Percentiles rank a stretch among this genome's conserved stretches.
phyloP scores from a whole-genome alignment of 1,140 invertebrate species.

The Drosophila takahashii region DNA sequence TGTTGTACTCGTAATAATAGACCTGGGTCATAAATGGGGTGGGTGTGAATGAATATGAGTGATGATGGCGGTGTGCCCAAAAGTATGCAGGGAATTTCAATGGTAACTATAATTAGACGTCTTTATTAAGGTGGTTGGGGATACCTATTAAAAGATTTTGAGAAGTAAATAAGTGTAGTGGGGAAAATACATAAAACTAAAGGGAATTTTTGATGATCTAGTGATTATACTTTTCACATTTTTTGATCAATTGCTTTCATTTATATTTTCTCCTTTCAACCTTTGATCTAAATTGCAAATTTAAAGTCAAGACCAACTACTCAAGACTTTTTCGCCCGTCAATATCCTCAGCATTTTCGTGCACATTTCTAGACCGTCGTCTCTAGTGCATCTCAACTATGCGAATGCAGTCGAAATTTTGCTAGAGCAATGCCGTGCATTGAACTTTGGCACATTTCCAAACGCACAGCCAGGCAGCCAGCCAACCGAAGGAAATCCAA shows the following conservation, averaged over 20 bases:
- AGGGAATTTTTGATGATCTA: too few relatives aligned
- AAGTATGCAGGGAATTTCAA: conserved; percentile 44
- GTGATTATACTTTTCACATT: not conserved
- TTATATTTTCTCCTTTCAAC: not conserved
- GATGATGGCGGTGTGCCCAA: conserved; percentile 39
- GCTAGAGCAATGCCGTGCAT: conserved; percentile 57
- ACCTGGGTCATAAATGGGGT: conserved; percentile 16
- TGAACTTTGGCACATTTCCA: conserved; percentile 78
- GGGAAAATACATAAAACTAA: not conserved
- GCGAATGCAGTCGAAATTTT: conserved; percentile 49
- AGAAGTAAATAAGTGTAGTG: not conserved
- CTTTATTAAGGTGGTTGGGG: not conserved
- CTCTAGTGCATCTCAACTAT: conserved; percentile 27
- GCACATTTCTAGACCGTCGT: conserved; percentile 13
- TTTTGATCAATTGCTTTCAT: not conserved
- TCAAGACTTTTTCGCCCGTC: conserved; percentile 16
- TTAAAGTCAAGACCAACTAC: conserved; percentile 9
- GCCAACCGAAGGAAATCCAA: conserved; percentile 19
- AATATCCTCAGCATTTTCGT: not conserved
- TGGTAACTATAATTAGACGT: conserved; percentile 12
- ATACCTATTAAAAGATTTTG: not conserved
- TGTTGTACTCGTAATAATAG: not conserved
- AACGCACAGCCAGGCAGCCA: conserved; percentile 20
- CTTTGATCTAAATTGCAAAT: conserved; percentile 8
- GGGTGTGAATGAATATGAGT: conserved; percentile 39